Conservation (phyloP, 2,797 vertebrate species). For the Pangasius mekongensis region DNA sequence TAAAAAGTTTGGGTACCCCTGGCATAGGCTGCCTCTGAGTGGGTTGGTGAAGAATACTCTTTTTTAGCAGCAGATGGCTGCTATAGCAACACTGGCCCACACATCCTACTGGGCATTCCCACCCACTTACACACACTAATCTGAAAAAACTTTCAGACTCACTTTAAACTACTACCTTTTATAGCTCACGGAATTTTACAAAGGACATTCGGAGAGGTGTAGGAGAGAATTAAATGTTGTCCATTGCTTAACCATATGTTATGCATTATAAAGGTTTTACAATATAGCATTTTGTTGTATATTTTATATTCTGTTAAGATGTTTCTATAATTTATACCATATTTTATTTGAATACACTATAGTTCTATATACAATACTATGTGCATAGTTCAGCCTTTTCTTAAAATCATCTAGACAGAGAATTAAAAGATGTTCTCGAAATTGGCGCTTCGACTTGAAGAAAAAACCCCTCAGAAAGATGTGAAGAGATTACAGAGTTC, state of each 20-base stretch:
- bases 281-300: neutral
- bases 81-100: conserved; percentile 57
- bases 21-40: conserved; percentile 50
- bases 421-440: neutral
- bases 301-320: neutral
- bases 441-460: too few relatives aligned
- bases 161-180: neutral
- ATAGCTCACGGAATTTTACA: neutral
- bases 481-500: conserved; percentile 22
- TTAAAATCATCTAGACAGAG: neutral
- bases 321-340: neutral
- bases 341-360: neutral
- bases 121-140: conserved; percentile 39
- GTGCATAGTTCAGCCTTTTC: neutral
- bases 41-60: conserved; percentile 49
- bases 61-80: conserved; percentile 53
- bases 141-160: neutral
- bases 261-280: neutral
- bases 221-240: neutral
- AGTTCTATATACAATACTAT: neutral
- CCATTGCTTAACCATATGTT: neutral
- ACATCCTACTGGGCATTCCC: conserved; percentile 50
- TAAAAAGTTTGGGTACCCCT: conserved; percentile 43
- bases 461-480: neutral
- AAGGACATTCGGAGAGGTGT: neutral